phyloP scores from a whole-genome alignment of 1,140 invertebrate species.

The Drosophila hydei region DNA sequence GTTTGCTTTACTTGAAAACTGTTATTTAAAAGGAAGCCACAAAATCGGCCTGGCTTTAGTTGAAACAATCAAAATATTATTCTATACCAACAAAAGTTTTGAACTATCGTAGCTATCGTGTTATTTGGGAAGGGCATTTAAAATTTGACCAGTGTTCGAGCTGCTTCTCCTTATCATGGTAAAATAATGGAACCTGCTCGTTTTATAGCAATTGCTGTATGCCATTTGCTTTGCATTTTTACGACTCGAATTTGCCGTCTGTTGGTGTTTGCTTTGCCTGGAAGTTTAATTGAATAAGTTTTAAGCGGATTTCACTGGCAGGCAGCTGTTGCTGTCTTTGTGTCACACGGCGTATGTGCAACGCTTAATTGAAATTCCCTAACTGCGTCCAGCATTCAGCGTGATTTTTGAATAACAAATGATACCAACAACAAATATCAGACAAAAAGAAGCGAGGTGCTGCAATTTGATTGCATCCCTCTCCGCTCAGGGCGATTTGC shows the following conservation, averaged over 20 bases:
- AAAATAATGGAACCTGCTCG: constrained; percentile 18
- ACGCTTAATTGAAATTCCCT: constrained; percentile 74
- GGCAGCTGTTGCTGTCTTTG: constrained; percentile 9
- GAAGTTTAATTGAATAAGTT: constrained; percentile 82
- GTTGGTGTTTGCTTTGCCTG: constrained; percentile 45
- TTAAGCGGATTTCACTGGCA: constrained; percentile 71
- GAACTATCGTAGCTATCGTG: too few species aligned
- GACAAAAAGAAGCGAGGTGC: constrained; percentile 46
- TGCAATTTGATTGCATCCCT: constrained; percentile 68
- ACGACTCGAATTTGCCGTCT: constrained; percentile 72
- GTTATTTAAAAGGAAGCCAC: too few species aligned
- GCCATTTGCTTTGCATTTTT: constrained; percentile 73
- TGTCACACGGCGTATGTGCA: constrained; percentile 62
- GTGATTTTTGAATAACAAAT: constrained; percentile 76
- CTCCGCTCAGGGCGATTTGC: constrained; percentile 58
- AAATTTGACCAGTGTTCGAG: not conserved
- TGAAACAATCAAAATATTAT: too few species aligned
- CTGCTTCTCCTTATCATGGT: not conserved
- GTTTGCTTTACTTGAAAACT: too few species aligned
- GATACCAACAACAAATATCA: not conserved
- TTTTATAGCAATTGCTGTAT: constrained; percentile 61
- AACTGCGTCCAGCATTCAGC: constrained; percentile 30
- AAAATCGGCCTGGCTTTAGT: too few species aligned
- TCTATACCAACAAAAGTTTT: too few species aligned
- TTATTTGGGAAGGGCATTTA: constrained; percentile 15